These are phyloP conservation scores for Pachypanchax playfairii DNA, from an alignment of 2,113 vertebrate genomes.

Conservation along the genomic window DNA sequence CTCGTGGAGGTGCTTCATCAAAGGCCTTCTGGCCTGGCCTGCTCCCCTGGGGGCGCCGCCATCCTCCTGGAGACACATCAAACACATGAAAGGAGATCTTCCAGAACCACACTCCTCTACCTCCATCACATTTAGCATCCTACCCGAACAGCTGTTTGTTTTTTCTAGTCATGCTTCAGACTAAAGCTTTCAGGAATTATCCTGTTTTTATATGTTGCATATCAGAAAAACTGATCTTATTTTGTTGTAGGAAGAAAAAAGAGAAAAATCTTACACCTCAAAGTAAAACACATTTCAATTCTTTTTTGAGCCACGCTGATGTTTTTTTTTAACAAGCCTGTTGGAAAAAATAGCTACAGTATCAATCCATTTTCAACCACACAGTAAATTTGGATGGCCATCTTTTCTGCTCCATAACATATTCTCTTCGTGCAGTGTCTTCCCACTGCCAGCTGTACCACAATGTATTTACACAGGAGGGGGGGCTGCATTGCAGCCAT, in stretches of 20 bases:
- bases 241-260: no score
- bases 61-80: constrained; percentile 64
- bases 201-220: not conserved
- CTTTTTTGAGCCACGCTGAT: constrained; percentile 11
- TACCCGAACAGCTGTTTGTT: constrained; percentile 36
- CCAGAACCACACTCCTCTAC: constrained; percentile 47
- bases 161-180: not conserved
- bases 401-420: not conserved
- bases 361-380: not conserved
- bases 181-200: not conserved
- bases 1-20: constrained; percentile 62
- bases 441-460: constrained; percentile 29
- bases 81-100: constrained; percentile 64
- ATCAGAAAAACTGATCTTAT: not conserved
- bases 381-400: constrained; percentile 9
- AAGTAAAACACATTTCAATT: not conserved
- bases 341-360: not conserved
- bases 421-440: constrained; percentile 43
- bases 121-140: constrained; percentile 46
- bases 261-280: no score
- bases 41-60: constrained; percentile 49
- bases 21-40: constrained; percentile 61
- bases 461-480: constrained; percentile 23
- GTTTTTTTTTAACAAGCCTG: constrained; percentile 17
- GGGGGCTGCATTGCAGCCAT: constrained; percentile 50